Evolutionary conservation across 2,888 invertebrate genomes (phyloP).

Genomic region (Mantis religiosa): DNA sequence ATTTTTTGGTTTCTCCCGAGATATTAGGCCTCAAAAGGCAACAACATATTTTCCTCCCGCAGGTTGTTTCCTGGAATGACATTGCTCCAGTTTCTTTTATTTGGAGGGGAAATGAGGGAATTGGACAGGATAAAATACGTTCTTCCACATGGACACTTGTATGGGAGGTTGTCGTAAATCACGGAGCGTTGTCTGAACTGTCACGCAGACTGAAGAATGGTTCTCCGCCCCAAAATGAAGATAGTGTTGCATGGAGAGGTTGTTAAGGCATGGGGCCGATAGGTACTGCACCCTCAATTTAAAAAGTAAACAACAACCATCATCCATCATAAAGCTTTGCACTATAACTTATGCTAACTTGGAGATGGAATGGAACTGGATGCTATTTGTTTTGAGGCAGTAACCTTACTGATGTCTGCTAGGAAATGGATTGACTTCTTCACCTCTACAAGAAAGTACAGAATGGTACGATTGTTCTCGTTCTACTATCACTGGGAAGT

Average conservation of each 20-base stretch:
- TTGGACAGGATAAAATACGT: not conserved
- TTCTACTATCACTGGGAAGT: too few relatives aligned
- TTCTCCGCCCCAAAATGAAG: not conserved
- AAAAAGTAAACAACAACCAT: too few relatives aligned
- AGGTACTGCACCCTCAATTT: too few relatives aligned
- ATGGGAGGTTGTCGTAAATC: not conserved
- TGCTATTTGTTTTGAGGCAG: too few relatives aligned
- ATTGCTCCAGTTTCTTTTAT: not conserved
- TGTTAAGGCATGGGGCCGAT: not conserved
- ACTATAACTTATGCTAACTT: too few relatives aligned
- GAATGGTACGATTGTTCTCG: too few relatives aligned
- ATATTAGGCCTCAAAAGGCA: not conserved
- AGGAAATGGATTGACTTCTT: too few relatives aligned
- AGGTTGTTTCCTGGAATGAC: not conserved
- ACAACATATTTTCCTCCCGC: not conserved
- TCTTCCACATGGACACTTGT: not conserved
- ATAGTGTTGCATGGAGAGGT: not conserved
- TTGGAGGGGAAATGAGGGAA: not conserved
- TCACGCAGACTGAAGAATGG: not conserved
- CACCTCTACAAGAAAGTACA: too few relatives aligned
- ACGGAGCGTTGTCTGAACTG: not conserved
- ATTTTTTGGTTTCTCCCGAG: not conserved
- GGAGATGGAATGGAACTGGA: too few relatives aligned
- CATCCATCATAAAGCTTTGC: too few relatives aligned
- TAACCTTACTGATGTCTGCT: too few relatives aligned